These are phyloP conservation scores for Sebastiscus albofasciatus DNA, from an alignment of 2,797 vertebrate genomes.

Conservation along the genomic window DNA sequence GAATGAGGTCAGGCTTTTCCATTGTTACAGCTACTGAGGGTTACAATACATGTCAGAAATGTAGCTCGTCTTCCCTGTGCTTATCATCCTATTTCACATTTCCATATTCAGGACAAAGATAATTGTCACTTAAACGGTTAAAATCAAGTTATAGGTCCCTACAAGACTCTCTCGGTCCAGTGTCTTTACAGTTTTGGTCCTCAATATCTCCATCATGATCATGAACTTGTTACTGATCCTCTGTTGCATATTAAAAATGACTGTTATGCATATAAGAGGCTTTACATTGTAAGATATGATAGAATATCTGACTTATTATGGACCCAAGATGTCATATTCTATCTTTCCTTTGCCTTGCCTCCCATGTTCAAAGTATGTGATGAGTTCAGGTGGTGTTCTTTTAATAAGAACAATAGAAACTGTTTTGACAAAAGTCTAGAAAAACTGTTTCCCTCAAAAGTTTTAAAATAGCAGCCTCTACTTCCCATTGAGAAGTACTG, in stretches of 20 bases:
- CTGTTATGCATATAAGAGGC: background rate
- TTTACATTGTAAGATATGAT: background rate
- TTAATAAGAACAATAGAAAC: background rate
- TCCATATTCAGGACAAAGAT: background rate
- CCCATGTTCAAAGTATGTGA: background rate
- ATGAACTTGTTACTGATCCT: background rate
- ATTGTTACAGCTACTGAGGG: background rate
- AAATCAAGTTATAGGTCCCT: background rate
- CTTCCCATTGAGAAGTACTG: background rate
- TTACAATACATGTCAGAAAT: background rate
- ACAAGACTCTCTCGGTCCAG: background rate
- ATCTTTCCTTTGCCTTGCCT: background rate
- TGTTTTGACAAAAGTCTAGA: background rate
- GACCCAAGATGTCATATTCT: background rate
- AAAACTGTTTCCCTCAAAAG: background rate
- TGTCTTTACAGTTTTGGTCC: background rate
- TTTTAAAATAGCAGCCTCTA: slow-evolving; percentile 18
- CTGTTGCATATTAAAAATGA: background rate
- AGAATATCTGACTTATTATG: background rate
- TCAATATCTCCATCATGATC: background rate
- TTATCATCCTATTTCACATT: background rate
- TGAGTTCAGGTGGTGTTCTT: slow-evolving; percentile 1
- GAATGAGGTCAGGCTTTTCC: background rate
- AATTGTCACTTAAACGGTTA: background rate
- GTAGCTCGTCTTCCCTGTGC: background rate